These are phyloP conservation scores for Mirza zaza DNA, from an alignment of 2,113 vertebrate genomes.

Conservation along the genomic window DNA sequence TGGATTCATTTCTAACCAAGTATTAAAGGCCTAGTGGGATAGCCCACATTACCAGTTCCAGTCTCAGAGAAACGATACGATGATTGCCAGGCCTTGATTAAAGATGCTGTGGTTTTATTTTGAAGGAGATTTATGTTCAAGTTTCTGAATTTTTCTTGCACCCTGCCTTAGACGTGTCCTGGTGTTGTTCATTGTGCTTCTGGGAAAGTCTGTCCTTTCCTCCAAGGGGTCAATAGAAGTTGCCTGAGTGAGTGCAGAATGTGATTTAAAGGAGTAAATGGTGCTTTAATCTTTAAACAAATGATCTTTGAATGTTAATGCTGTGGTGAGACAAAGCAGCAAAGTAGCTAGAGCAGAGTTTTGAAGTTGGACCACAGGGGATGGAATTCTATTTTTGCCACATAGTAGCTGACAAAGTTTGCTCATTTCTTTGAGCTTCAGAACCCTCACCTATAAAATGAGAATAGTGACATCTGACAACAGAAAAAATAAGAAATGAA, in stretches of 20 bases:
- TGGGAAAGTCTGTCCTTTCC: neutral
- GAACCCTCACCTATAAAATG: conserved; percentile 34
- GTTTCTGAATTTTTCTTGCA: conserved; percentile 51
- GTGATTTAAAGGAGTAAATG: conserved; percentile 9
- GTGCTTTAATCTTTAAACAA: conserved; percentile 26
- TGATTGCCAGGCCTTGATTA: conserved; percentile 72
- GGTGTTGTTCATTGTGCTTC: conserved; percentile 24
- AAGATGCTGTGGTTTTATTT: conserved; percentile 77
- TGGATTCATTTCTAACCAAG: conserved; percentile 72
- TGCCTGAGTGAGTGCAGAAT: neutral
- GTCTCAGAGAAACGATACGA: conserved; percentile 27
- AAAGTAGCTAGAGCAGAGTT: neutral
- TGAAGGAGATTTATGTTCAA: conserved; percentile 55
- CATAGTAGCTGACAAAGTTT: neutral
- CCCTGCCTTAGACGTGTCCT: neutral
- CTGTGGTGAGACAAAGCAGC: neutral
- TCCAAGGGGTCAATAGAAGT: neutral
- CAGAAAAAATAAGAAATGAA: neutral
- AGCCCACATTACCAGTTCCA: conserved; percentile 64
- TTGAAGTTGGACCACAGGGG: neutral
- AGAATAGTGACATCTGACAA: neutral
- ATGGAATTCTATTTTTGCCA: neutral
- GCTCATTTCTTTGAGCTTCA: neutral
- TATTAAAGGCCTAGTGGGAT: conserved; percentile 65
- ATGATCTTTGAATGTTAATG: conserved; percentile 46